Conservation (phyloP, 2,113 vertebrate species). For the Zingel zingel region DNA sequence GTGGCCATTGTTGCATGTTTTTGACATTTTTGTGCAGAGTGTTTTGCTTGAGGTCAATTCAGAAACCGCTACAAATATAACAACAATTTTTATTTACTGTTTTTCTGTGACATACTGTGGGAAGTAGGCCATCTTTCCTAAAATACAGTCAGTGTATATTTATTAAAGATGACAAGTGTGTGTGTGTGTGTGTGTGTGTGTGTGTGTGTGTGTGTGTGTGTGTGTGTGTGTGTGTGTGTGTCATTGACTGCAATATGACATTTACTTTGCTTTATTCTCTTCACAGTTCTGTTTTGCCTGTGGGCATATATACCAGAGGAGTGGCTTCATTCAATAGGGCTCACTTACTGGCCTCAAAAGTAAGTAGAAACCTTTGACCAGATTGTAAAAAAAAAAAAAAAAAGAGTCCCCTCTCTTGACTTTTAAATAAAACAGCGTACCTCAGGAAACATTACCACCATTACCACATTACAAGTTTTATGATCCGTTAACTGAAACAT, state of each 20-base stretch:
- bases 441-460: not conserved
- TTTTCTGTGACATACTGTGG: too few species aligned
- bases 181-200: not conserved
- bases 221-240: not conserved
- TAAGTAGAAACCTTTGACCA: slow-evolving; percentile 77
- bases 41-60: not conserved
- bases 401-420: not conserved
- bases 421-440: not conserved
- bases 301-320: slow-evolving; percentile 95
- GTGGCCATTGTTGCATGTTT: not conserved
- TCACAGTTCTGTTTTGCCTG: slow-evolving; percentile 91
- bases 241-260: not conserved
- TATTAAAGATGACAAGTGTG: not conserved
- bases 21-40: not conserved
- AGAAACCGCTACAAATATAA: not conserved
- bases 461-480: not conserved
- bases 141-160: not conserved
- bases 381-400: too few species aligned
- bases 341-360: slow-evolving; percentile 99
- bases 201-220: not conserved
- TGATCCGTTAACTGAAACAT: not conserved
- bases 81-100: not conserved
- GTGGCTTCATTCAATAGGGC: slow-evolving; percentile 92
- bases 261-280: not conserved
- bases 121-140: not conserved